phyloP scores from a whole-genome alignment of 2,888 invertebrate genomes.

The Zygogramma bicolorata region DNA sequence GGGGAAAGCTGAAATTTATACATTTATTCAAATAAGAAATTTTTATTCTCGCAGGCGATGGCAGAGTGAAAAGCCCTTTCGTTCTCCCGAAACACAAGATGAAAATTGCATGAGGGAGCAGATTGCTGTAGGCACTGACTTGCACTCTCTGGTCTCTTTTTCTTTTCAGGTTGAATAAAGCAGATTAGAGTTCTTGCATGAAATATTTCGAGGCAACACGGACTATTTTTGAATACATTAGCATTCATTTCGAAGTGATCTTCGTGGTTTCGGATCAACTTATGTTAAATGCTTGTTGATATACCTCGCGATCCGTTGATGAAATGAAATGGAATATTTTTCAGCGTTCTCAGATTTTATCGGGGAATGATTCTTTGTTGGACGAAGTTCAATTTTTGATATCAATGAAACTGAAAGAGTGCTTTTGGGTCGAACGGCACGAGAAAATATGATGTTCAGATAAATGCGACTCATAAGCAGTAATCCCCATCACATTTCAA shows the following conservation, averaged over 20 bases:
- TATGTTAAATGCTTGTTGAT: slow-evolving; percentile 8
- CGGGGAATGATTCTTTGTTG: not conserved
- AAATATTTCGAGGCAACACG: slow-evolving; percentile 10
- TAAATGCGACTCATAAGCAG: no score
- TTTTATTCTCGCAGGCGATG: not conserved
- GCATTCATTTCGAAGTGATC: slow-evolving; percentile 17
- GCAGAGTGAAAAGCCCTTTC: slow-evolving; percentile 5
- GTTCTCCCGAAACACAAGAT: slow-evolving; percentile 37
- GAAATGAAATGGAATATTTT: not conserved
- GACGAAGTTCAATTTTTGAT: no score
- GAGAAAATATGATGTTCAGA: no score
- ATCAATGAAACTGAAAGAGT: no score
- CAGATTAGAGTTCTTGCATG: slow-evolving; percentile 23
- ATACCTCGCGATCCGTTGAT: not conserved
- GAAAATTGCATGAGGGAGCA: slow-evolving; percentile 54
- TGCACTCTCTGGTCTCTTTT: slow-evolving; percentile 23
- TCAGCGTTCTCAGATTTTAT: not conserved
- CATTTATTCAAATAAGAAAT: slow-evolving; percentile 9
- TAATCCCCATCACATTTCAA: no score
- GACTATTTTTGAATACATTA: slow-evolving; percentile 17
- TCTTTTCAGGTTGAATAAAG: slow-evolving; percentile 16
- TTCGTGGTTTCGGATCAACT: slow-evolving; percentile 9
- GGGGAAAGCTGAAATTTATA: slow-evolving; percentile 14
- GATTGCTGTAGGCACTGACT: slow-evolving; percentile 51
- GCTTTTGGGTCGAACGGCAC: no score